Evolutionary conservation across 2,888 invertebrate genomes (phyloP).

Genomic region (Arrhopalites spinosus): DNA sequence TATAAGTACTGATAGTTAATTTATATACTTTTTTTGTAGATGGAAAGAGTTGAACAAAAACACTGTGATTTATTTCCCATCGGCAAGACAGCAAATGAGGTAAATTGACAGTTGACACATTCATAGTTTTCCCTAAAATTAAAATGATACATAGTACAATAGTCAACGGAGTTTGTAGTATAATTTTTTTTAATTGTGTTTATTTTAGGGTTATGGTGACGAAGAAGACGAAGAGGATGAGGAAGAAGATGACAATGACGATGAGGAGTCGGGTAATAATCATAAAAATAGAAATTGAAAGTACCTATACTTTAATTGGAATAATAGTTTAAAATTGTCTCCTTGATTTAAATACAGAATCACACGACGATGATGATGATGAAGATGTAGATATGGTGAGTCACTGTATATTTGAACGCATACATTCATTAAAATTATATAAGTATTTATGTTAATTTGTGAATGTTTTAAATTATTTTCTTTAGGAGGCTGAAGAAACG

Average conservation of each 20-base stretch:
- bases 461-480: too few relatives aligned
- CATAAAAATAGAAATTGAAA: slow-evolving; percentile 6
- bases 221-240: slow-evolving; percentile 40
- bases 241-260: slow-evolving; percentile 39
- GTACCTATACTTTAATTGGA: too few relatives aligned
- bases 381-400: slow-evolving; percentile 34
- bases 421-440: too few relatives aligned
- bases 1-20: neutral
- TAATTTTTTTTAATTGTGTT: neutral
- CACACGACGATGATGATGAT: slow-evolving; percentile 38
- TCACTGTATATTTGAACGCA: too few relatives aligned
- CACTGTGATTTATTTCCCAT: slow-evolving; percentile 30
- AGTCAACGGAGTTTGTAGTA: neutral
- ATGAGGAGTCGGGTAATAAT: slow-evolving; percentile 19
- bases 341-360: neutral
- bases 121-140: neutral
- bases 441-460: too few relatives aligned
- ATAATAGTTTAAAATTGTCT: too few relatives aligned
- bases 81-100: slow-evolving; percentile 36
- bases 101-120: neutral
- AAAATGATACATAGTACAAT: neutral
- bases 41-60: slow-evolving; percentile 34
- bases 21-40: slow-evolving; percentile 13
- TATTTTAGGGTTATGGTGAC: slow-evolving; percentile 28
- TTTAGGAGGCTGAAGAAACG: too few relatives aligned